These are phyloP conservation scores for Trichoplusia ni DNA, from an alignment of 1,140 invertebrate genomes.

Conservation along the genomic window DNA sequence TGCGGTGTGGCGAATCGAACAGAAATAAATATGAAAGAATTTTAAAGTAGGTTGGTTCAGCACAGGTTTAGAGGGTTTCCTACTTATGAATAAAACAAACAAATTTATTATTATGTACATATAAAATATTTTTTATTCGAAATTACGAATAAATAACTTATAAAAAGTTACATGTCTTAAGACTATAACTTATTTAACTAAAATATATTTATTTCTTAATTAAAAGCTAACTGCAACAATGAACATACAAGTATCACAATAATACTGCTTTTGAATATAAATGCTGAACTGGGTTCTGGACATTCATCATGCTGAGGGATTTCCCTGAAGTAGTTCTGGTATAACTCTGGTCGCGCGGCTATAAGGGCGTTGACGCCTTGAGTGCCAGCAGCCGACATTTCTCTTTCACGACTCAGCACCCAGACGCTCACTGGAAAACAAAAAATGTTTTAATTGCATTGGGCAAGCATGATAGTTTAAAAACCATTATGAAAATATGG, in stretches of 20 bases:
- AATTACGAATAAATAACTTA: too few relatives aligned
- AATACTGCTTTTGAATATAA: constrained; percentile 4
- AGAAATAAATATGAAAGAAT: too few relatives aligned
- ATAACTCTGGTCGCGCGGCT: not conserved
- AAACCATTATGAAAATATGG: too few relatives aligned
- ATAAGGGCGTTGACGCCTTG: not conserved
- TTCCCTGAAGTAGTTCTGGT: not conserved
- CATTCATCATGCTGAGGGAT: not conserved
- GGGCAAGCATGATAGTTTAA: too few relatives aligned
- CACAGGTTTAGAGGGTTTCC: too few relatives aligned
- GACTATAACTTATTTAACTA: too few relatives aligned
- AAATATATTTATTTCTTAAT: constrained; percentile 10
- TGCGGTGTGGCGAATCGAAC: too few relatives aligned
- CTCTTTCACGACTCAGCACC: not conserved
- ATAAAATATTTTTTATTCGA: too few relatives aligned
- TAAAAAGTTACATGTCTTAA: too few relatives aligned
- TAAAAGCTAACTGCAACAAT: constrained; percentile 10
- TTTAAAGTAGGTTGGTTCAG: too few relatives aligned
- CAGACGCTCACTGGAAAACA: not conserved
- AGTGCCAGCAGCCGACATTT: not conserved
- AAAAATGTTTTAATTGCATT: not conserved
- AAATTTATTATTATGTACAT: too few relatives aligned
- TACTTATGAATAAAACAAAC: too few relatives aligned
- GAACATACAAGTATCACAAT: constrained; percentile 27
- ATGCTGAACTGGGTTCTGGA: not conserved